Conservation (phyloP, 2,888 invertebrate species). For the Erpobdella octoculata region DNA sequence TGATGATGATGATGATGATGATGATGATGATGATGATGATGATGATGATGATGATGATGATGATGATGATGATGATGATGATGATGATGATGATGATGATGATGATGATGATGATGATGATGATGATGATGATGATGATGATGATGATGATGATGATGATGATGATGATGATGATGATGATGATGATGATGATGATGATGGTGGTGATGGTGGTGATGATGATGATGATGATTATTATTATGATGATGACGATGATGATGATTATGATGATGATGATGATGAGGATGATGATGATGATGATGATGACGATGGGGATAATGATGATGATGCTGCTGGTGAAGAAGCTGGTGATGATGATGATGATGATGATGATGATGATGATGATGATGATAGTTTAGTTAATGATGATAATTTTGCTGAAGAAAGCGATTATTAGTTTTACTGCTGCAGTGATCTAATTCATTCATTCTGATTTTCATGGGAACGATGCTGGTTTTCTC, state of each 20-base stretch:
- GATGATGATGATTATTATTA: too few species aligned
- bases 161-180: background rate
- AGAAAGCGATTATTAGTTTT: too few species aligned
- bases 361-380: too few species aligned
- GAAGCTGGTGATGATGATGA: too few species aligned
- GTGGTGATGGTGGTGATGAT: background rate
- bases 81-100: slow-evolving; percentile 30
- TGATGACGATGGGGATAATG: too few species aligned
- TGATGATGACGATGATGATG: too few species aligned
- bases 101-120: slow-evolving; percentile 20
- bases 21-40: slow-evolving; percentile 30
- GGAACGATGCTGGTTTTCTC: too few species aligned
- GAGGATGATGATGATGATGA: too few species aligned
- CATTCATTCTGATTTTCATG: too few species aligned
- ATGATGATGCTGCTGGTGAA: too few species aligned
- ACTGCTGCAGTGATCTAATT: too few species aligned
- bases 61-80: slow-evolving; percentile 30
- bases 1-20: slow-evolving; percentile 21
- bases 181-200: background rate
- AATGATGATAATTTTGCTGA: slow-evolving; percentile 29
- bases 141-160: background rate
- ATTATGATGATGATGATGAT: too few species aligned
- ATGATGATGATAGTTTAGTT: slow-evolving; percentile 24
- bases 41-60: slow-evolving; percentile 30
- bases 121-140: slow-evolving; percentile 3